Conservation (phyloP, 2,888 invertebrate genomes). For the Crepidodera aurea region DNA sequence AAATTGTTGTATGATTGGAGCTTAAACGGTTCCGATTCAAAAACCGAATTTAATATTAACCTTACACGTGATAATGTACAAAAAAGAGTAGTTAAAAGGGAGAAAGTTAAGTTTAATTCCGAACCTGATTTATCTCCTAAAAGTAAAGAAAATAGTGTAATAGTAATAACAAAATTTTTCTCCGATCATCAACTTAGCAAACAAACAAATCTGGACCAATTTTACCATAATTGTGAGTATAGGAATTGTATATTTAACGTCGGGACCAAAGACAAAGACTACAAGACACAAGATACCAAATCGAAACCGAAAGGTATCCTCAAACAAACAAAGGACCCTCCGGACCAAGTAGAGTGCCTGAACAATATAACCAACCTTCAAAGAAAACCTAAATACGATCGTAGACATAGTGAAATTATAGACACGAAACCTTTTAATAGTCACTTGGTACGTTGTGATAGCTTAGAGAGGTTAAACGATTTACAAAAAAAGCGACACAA, state of each 20-base stretch:
- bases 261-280: constrained; percentile 60
- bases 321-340: constrained; percentile 53
- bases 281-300: constrained; percentile 63
- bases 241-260: constrained; percentile 61
- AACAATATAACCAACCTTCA: constrained; percentile 49
- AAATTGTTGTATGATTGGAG: constrained; percentile 61
- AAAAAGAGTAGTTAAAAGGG: constrained; percentile 36
- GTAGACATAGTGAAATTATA: constrained; percentile 65
- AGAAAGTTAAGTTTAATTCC: constrained; percentile 50
- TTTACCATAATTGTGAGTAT: constrained; percentile 59
- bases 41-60: constrained; percentile 50
- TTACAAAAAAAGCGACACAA: constrained; percentile 47
- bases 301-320: constrained; percentile 53
- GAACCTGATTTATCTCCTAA: constrained; percentile 56
- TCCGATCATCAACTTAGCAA: constrained; percentile 37
- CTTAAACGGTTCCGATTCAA: constrained; percentile 57
- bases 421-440: constrained; percentile 61
- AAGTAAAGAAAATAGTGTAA: constrained; percentile 25
- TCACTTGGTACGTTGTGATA: constrained; percentile 62
- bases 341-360: constrained; percentile 46
- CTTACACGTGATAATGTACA: constrained; percentile 30
- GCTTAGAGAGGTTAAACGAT: constrained; percentile 57
- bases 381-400: constrained; percentile 53
- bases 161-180: constrained; percentile 33
- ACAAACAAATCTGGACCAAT: constrained; percentile 40